Evolutionary conservation across 2,113 vertebrate genomes (phyloP).

Genomic region (Clupea harengus): DNA sequence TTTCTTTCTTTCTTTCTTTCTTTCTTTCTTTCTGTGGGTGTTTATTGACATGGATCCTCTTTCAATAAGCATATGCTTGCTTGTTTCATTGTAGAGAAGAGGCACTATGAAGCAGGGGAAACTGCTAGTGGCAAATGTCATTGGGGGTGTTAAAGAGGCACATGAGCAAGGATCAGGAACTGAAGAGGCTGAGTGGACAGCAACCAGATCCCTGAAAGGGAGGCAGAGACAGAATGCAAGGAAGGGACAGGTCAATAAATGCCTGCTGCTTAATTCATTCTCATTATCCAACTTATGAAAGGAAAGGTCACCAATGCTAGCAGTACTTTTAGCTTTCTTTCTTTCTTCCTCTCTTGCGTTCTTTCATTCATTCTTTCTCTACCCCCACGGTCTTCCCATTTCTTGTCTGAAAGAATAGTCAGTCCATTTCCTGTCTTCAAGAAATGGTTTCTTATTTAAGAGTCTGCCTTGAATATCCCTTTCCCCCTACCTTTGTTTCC

Average conservation of each 20-base stretch:
- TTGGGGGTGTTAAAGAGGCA: neutral
- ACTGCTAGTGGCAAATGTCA: neutral
- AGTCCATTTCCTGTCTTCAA: neutral
- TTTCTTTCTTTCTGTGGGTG: neutral
- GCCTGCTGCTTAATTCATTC: conserved; percentile 44
- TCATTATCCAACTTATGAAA: conserved; percentile 44
- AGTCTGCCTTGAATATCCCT: neutral
- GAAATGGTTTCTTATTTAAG: neutral
- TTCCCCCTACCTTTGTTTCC: neutral
- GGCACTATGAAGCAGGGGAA: neutral
- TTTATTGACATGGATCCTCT: neutral
- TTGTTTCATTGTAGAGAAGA: neutral
- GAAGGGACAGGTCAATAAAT: conserved; percentile 35
- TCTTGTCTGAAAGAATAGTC: neutral
- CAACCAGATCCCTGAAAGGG: conserved; percentile 23
- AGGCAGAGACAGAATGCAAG: neutral
- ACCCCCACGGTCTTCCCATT: neutral
- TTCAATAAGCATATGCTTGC: too few relatives aligned
- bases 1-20: too few relatives aligned
- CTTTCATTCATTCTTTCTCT: neutral
- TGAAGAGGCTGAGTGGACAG: conserved; percentile 2
- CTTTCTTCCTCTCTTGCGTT: neutral
- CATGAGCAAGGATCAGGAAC: conserved; percentile 20
- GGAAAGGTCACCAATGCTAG: conserved; percentile 37
- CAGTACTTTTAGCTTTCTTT: conserved; percentile 14